Evolutionary conservation across 2,888 invertebrate genomes (phyloP), one percentile per base, ranked within the genome.

Genomic region (Dendrolimus pini): DNA sequence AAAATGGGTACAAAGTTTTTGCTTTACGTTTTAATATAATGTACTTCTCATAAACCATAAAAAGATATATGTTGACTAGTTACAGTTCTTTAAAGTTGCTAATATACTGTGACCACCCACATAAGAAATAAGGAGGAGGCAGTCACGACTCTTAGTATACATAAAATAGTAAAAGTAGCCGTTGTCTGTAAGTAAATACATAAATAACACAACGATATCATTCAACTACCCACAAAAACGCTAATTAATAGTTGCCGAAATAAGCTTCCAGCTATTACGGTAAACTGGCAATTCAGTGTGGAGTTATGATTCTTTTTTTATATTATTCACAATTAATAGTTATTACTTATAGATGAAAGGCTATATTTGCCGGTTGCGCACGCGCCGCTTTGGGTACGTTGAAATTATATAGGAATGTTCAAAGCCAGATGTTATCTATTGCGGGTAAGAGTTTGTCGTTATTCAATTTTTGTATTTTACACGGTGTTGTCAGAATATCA

Each of bases 21-120:
- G 14, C 92, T 99, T 99, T 93, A 99, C 99, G 61, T n/a, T n/a
- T 18, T n/a, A n/a, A n/a, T n/a, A n/a, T n/a, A n/a, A n/a, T 30
- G 6, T 30, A 30, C 30, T 30, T 30, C 30, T 3, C 30, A 30
- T 30, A 30, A 30, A 30, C 6, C 30, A 6, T 30, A 30, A 3
- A 30, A 6, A 30, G 30, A 1, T 30, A 30, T 30, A 30, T 6
- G 30, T 30, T 30, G 30, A 30, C 30, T 30, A 30, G 30, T 30
- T 30, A 30, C 30, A 30, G 30, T 30, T 30, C 30, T 30, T 30
- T 30, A 6, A 30, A 30, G 30, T 30, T 30, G 30, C 30, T 30
- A 30, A 30, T 30, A 6, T 30, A 6, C 30, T 6, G 6, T 30
- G 30, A 47, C 47, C 47, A 47, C 47, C 47, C 47, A 47, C 47